Percentiles rank a stretch among this genome's conserved stretches.
phyloP scores from a whole-genome alignment of 2,888 invertebrate species.

The Dioctria rufipes region DNA sequence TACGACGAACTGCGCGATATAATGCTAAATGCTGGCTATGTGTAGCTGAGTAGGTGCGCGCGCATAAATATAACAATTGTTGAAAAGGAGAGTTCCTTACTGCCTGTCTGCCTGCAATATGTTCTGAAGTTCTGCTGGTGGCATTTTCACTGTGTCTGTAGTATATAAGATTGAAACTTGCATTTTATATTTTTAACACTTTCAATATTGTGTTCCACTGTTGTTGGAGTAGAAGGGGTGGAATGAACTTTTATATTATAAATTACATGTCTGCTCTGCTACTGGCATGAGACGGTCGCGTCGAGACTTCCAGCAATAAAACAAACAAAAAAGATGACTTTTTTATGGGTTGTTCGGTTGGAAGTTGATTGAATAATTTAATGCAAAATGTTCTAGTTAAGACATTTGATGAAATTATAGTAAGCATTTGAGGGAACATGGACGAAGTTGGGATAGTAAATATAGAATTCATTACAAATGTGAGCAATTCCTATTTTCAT shows the following conservation, averaged over 20 bases:
- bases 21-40: no score
- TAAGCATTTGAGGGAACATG: no score
- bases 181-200: slow-evolving; percentile 10
- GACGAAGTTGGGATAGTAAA: no score
- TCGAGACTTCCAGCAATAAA: not conserved
- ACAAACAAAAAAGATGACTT: not conserved
- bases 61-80: not conserved
- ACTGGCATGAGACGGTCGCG: not conserved
- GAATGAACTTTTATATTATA: slow-evolving; percentile 27
- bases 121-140: not conserved
- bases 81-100: slow-evolving; percentile 34
- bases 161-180: slow-evolving; percentile 18
- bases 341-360: slow-evolving; percentile 13
- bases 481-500: no score
- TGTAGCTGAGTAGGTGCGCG: no score
- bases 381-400: not conserved
- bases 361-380: slow-evolving; percentile 26
- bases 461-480: no score
- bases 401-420: not conserved
- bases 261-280: not conserved
- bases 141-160: no score
- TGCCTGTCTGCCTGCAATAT: no score
- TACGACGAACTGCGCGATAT: not conserved
- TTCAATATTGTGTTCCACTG: no score
- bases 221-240: not conserved